phyloP scores from a whole-genome alignment of 2,113 vertebrate species.

The Lichenostomus cassidix region DNA sequence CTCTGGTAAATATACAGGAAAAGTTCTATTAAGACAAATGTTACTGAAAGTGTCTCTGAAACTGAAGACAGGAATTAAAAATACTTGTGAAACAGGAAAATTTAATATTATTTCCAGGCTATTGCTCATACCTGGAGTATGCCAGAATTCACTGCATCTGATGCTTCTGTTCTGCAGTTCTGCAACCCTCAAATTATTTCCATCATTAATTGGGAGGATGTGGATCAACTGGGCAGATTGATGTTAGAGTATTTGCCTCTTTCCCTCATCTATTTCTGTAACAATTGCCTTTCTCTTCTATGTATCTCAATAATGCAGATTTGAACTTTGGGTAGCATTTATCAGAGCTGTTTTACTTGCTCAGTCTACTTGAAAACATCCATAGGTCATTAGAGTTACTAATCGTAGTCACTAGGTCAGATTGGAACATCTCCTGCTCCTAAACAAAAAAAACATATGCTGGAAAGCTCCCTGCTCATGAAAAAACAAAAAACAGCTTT shows the following conservation, averaged over 20 bases:
- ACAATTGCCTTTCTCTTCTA: neutral
- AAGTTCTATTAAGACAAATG: neutral
- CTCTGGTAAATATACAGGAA: neutral
- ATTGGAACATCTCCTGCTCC: neutral
- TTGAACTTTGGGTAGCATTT: neutral
- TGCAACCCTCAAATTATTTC: neutral
- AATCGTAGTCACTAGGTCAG: neutral
- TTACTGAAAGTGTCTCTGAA: neutral
- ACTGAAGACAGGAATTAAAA: neutral
- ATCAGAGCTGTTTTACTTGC: neutral
- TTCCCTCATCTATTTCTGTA: neutral
- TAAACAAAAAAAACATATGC: neutral
- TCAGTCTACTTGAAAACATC: neutral
- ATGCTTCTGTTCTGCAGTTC: neutral
- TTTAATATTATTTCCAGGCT: neutral
- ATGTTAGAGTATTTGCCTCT: neutral
- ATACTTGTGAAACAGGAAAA: neutral
- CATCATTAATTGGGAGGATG: neutral
- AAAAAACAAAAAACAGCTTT: neutral
- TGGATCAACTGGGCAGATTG: neutral
- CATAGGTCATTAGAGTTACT: neutral
- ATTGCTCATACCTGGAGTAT: neutral
- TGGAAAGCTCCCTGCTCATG: neutral
- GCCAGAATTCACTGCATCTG: neutral
- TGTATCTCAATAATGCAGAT: neutral